Evolutionary conservation across 2,797 vertebrate genomes (phyloP).

Genomic region (Setipinna tenuifilis): DNA sequence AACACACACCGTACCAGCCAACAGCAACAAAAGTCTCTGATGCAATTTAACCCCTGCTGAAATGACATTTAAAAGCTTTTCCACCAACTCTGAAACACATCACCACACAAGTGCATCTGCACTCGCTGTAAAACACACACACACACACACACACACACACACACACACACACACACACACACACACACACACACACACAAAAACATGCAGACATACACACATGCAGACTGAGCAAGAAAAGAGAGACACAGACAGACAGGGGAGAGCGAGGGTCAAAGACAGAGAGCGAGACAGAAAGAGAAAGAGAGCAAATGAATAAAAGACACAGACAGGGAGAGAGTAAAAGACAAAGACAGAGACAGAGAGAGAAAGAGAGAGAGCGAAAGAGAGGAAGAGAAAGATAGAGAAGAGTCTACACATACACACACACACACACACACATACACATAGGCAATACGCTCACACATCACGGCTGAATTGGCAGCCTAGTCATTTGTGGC

Average conservation of each 20-base stretch:
- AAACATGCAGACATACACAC: constrained; percentile 27
- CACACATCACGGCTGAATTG: background rate
- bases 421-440: constrained; percentile 28
- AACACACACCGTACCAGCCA: background rate
- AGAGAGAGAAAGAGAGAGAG: no score
- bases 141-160: constrained; percentile 11
- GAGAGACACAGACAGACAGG: no score
- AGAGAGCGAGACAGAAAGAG: no score
- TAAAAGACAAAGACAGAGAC: no score
- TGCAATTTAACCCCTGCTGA: background rate
- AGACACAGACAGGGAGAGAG: no score
- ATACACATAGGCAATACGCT: background rate
- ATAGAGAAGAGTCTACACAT: no score
- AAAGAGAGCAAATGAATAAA: no score
- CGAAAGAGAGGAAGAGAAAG: no score
- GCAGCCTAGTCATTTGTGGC: background rate
- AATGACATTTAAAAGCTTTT: constrained; percentile 42
- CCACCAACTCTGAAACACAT: background rate
- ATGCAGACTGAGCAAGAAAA: constrained; percentile 10
- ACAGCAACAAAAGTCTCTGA: background rate
- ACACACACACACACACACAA: constrained; percentile 1
- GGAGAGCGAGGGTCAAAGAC: no score
- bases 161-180: constrained; percentile 26
- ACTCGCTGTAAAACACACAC: background rate
- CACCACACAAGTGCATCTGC: background rate